phyloP scores from a whole-genome alignment of 2,113 vertebrate genomes.

The Dicaeum eximium region DNA sequence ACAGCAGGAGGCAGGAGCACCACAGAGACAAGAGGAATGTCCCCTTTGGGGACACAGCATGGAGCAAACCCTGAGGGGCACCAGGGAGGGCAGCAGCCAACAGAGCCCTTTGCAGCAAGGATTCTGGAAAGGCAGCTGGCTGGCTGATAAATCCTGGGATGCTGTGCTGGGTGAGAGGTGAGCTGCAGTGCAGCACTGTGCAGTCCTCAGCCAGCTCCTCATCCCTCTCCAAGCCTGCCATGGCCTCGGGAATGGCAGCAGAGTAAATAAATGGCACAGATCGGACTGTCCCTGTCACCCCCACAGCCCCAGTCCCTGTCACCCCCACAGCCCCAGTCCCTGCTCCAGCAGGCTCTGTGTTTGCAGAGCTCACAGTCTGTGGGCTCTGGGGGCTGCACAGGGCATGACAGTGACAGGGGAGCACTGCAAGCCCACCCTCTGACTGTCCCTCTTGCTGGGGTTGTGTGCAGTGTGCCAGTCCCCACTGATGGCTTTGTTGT shows the following conservation, averaged over 20 bases:
- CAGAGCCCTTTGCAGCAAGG: neutral
- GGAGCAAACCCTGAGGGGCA: neutral
- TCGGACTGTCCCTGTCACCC: neutral
- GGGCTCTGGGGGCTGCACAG: neutral
- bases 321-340: neutral
- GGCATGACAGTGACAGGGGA: accelerated
- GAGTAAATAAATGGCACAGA: neutral
- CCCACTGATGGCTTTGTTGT: neutral
- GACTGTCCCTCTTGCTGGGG: neutral
- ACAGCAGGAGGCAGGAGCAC: neutral
- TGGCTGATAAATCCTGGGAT: neutral
- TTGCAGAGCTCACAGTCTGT: neutral
- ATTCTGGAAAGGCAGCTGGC: neutral
- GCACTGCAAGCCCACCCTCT: neutral
- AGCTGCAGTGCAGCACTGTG: neutral
- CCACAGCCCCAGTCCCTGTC: neutral
- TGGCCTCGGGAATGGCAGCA: accelerated
- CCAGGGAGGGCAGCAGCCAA: neutral
- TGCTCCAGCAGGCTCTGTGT: neutral
- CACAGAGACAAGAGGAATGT: neutral
- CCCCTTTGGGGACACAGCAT: neutral
- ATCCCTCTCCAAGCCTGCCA: neutral
- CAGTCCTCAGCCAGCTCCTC: neutral
- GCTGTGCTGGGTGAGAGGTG: neutral
- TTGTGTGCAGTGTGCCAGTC: accelerated